A percentile compares a stretch with the other conserved stretches of the same genome.
These are phyloP conservation scores for Rhodeus uyekii DNA, from an alignment of 2,797 vertebrate genomes.

Conservation along the genomic window DNA sequence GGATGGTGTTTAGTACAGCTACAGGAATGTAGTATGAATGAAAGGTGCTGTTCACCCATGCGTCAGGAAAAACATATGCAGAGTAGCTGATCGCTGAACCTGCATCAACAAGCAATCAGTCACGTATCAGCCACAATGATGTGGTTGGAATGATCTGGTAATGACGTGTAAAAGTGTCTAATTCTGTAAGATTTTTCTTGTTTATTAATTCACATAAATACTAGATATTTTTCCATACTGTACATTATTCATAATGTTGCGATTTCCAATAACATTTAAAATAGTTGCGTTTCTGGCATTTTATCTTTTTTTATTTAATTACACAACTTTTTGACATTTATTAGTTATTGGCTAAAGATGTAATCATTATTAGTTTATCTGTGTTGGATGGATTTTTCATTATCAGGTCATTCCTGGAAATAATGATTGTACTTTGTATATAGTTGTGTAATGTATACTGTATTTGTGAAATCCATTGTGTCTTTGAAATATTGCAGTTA, in stretches of 20 bases:
- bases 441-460: not conserved
- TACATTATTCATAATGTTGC: not conserved
- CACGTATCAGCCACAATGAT: not conserved
- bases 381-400: constrained; percentile 1
- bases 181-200: no score
- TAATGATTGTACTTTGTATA: not conserved
- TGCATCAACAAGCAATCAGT: constrained; percentile 60
- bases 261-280: not conserved
- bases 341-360: not conserved
- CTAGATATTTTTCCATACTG: not conserved
- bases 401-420: not conserved
- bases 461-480: not conserved
- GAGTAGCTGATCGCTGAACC: constrained; percentile 91
- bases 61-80: constrained; percentile 83
- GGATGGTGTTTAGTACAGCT: constrained; percentile 78
- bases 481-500: not conserved
- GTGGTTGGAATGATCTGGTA: not conserved
- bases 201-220: not conserved
- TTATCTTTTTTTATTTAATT: not conserved
- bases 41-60: constrained; percentile 81
- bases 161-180: not conserved
- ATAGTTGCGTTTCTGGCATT: not conserved
- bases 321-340: not conserved
- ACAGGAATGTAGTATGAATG: constrained; percentile 79
- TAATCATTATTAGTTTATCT: not conserved